These are phyloP conservation scores for Hormaphis cornu DNA, from an alignment of 1,140 invertebrate genomes.

Conservation along the genomic window DNA sequence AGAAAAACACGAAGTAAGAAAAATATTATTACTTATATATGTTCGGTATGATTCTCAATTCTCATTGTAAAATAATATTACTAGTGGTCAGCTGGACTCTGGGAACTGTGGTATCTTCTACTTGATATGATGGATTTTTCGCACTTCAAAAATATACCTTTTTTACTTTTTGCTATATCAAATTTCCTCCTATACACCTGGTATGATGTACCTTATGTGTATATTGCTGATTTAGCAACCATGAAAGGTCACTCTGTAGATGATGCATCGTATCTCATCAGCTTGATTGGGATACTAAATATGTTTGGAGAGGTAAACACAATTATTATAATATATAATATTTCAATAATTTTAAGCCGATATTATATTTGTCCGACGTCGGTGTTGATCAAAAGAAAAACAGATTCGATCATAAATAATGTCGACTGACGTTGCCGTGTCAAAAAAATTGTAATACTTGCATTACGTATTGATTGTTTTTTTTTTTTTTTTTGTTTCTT, in stretches of 20 bases:
- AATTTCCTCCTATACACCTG: slow-evolving; percentile 79
- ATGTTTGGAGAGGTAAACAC: slow-evolving; percentile 75
- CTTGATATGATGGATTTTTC: slow-evolving; percentile 67
- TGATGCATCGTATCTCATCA: slow-evolving; percentile 65
- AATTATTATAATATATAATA: slow-evolving; percentile 14
- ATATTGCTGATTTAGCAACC: slow-evolving; percentile 56
- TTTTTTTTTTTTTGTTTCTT: slow-evolving; percentile 37
- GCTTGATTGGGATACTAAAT: slow-evolving; percentile 74
- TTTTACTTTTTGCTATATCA: slow-evolving; percentile 67
- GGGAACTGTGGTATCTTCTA: slow-evolving; percentile 58
- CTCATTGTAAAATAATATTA: not conserved
- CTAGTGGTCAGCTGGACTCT: slow-evolving; percentile 60
- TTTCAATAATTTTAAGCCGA: not conserved
- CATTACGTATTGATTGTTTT: no score
- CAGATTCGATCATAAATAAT: no score
- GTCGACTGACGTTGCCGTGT: no score
- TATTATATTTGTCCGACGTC: not conserved
- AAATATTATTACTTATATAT: slow-evolving; percentile 21
- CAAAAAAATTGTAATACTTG: no score
- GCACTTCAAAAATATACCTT: slow-evolving; percentile 34
- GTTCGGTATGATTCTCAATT: not conserved
- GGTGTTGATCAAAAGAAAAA: no score
- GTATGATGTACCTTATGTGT: slow-evolving; percentile 86
- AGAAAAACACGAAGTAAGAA: slow-evolving; percentile 57
- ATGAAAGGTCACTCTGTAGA: slow-evolving; percentile 55